Percentiles rank a stretch among this genome's conserved stretches.
Evolutionary conservation across 2,113 vertebrate genomes (phyloP).

Genomic region (Atherinomorus stipes): DNA sequence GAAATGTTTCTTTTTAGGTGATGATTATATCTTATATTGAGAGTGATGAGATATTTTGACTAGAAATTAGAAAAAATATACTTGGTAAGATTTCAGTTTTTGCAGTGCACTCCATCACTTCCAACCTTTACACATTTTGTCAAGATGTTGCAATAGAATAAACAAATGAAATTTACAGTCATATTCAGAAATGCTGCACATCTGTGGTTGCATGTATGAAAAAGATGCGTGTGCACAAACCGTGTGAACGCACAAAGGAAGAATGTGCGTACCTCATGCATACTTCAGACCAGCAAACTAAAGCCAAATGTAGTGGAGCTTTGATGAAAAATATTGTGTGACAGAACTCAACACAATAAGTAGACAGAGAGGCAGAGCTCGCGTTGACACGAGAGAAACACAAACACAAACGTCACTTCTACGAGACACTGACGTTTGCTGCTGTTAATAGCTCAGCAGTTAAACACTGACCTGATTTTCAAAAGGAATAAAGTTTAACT

Average conservation of each 20-base stretch:
- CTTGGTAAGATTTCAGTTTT: too few relatives aligned
- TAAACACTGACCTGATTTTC: neutral
- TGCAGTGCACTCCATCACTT: too few relatives aligned
- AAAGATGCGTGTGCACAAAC: too few relatives aligned
- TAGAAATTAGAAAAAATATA: too few relatives aligned
- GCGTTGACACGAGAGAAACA: too few relatives aligned
- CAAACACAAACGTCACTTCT: too few relatives aligned
- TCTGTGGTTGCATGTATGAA: neutral
- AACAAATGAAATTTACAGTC: neutral
- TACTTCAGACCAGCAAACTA: too few relatives aligned
- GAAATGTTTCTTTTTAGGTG: too few relatives aligned
- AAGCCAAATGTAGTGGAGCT: neutral
- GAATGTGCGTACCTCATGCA: neutral
- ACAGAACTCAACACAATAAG: neutral
- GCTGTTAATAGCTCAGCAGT: neutral
- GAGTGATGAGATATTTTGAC: too few relatives aligned
- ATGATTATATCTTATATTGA: too few relatives aligned
- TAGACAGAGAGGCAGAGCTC: too few relatives aligned
- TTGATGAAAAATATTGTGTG: neutral
- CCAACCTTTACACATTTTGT: slow-evolving; percentile 10
- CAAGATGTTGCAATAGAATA: neutral
- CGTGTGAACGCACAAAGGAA: too few relatives aligned
- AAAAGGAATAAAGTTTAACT: neutral
- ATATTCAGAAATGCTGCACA: neutral
- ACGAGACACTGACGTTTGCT: neutral